Base-by-base conservation (phyloP, 2,797 vertebrate genomes). In the Enteromius fasciolatus region DNA sequence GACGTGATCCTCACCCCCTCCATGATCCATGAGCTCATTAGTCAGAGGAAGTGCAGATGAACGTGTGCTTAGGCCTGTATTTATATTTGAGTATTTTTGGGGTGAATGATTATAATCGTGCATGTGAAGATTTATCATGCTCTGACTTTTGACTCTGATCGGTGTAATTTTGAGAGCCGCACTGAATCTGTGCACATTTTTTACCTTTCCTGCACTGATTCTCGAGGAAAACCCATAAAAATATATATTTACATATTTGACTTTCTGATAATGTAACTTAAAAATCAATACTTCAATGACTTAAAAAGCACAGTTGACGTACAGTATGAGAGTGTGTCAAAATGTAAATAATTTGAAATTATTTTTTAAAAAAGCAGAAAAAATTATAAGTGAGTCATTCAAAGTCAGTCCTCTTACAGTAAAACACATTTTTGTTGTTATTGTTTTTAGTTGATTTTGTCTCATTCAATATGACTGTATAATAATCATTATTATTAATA, bases 1-100 rank as follows among this genome's bases (percentile, higher is more conserved):
- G 93, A 92, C 87, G 89, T 86, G 92, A 89, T 88, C 90, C 85
- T 41, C 82, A 48, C n/a, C 73, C 41, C 25, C 50, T 36, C 28
- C 18, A 57, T 82, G 81, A 82, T 82, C 61, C 46, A 39, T 70
- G 66, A 82, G 78, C 84, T 81, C 84, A 87, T 87, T 85, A 87
- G 70, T 54, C 69, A 48, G 61, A 82, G 68, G 63, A 72, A 61
- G 69, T 48, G 76, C 31, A 61, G 70, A 85, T 78, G 50, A 64
- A 66, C 70, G 59, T 75, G 70, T 52, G 78, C 78, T 72, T 31
- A 82, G 33, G 61, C 48, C 46, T 59, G 85, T 74, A 76, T 83
- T 83, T 66, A 79, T 78, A 75, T 75, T 64, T 54, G 59, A 82
- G 80, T 69, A 76, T 82, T 68, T 76, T 61, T 36, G 81, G 63